Base-by-base conservation (phyloP, 2,113 vertebrate species). In the Dolichotis patagonum region DNA sequence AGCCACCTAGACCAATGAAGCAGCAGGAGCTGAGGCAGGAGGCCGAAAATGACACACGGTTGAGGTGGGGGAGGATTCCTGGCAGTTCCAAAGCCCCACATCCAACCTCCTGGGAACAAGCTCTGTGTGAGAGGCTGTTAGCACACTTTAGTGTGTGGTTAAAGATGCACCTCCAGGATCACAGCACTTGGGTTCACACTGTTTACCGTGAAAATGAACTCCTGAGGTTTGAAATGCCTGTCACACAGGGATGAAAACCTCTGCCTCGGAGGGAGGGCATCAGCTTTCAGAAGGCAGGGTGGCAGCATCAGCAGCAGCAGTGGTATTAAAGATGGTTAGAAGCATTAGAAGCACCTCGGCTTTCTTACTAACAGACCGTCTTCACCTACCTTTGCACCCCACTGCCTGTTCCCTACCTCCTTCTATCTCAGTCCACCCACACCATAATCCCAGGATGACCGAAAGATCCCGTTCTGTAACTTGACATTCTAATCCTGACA, bases 401-500 rank as follows among this genome's bases (percentile, higher is more conserved):
- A 86, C 9, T 5, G 24, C 19, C 35, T 26, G 3, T 82, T 77
- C 35, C 46, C 13, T 54, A 54, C 2, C 28, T 62, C 32, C 26
- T 2, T 49, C n/a, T 93, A 6, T n/a, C 52, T 78, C 69, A 67
- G 38, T 4, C 17, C 11, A 71, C 5, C 17, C 6, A n/a, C 32
- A 49, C 32, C 41, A 24, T n/a, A 78, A 35, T 28, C 46, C 60
- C 12, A 60, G 67, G 46, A 43, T 30, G 84, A 89, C 11, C 26
- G 4, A 43, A 62, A 54, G 46, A 54, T 41, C 11, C 41, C 8
- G 2, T 12, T 46, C 56, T 17, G 19, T 46, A 41, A 86, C 38
- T 35, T 65, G 58, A 56, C n/a, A 86, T 80, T 90, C 82, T 58
- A 87, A 85, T 85, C 86, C 58, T 54, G 62, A 82, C 96, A 71